Conservation (phyloP, 2,113 vertebrate genomes). For the Boleophthalmus pectinirostris region DNA sequence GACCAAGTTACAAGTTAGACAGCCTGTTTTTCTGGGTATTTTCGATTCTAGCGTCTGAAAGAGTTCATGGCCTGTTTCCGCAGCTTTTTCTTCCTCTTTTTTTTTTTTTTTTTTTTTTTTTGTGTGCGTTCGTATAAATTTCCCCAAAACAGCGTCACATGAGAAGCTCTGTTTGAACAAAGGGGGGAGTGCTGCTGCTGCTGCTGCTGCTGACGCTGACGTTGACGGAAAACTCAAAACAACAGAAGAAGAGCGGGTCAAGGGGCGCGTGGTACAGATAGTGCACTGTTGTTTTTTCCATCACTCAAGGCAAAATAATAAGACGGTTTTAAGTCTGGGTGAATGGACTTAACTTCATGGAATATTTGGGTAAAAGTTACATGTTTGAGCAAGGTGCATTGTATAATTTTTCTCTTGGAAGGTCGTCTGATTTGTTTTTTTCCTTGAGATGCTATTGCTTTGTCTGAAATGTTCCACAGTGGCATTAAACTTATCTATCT, state of each 20-base stretch:
- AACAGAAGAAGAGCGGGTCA: neutral
- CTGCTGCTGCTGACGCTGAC: slow-evolving; percentile 10
- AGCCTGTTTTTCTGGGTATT: no score
- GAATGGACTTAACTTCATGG: neutral
- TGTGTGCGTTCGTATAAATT: neutral
- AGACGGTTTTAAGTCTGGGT: neutral
- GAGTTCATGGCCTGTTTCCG: no score
- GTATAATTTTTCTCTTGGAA: no score
- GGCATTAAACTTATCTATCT: no score
- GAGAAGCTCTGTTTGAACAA: slow-evolving; percentile 1
- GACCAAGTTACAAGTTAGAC: no score
- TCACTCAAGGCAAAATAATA: neutral
- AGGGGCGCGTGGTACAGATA: slow-evolving; percentile 7
- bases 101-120: neutral
- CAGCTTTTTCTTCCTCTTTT: neutral
- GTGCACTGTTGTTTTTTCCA: slow-evolving; percentile 9
- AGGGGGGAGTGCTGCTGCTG: slow-evolving; percentile 22
- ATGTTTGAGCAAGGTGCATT: no score
- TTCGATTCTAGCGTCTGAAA: no score
- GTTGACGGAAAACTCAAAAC: slow-evolving; percentile 29
- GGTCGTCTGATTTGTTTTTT: no score
- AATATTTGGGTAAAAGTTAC: neutral
- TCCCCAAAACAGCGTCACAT: neutral
- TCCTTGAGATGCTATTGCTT: no score
- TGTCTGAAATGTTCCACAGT: no score